phyloP scores from a whole-genome alignment of 92 coral and sea anemone genomes.

The Parazoanthus swiftii region DNA sequence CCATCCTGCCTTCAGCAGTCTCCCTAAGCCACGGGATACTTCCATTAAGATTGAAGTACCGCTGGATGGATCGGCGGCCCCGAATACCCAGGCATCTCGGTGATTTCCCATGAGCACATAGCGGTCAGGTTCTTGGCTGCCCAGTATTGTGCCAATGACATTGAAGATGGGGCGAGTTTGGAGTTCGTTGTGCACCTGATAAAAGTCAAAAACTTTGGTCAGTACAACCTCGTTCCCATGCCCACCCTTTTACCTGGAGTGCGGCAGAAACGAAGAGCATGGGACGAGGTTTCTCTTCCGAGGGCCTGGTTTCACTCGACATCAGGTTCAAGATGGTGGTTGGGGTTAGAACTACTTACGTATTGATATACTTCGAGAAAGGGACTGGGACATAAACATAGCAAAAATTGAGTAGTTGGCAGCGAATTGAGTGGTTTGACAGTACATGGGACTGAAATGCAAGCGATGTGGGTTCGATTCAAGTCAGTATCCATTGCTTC shows the following conservation, averaged over 20 bases:
- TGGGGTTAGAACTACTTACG: no score
- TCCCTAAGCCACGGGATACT: slow-evolving; percentile 91
- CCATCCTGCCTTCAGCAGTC: slow-evolving; percentile 79
- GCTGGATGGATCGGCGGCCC: slow-evolving; percentile 93
- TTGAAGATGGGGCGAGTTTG: slow-evolving; percentile 64
- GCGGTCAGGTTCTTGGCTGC: slow-evolving; percentile 93
- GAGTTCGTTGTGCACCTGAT: slow-evolving; percentile 38
- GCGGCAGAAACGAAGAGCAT: neutral
- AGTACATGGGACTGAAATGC: no score
- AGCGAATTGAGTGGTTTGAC: no score
- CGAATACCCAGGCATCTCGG: slow-evolving; percentile 97
- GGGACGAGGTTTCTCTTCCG: no score
- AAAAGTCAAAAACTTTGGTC: no score
- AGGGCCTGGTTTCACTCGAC: no score
- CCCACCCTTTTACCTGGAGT: neutral
- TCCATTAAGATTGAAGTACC: slow-evolving; percentile 93
- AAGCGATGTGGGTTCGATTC: no score
- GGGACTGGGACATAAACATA: no score
- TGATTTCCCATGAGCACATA: slow-evolving; percentile 95
- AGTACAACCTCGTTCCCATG: neutral
- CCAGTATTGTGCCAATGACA: slow-evolving; percentile 88
- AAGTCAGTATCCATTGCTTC: no score
- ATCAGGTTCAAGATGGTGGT: no score
- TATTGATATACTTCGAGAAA: no score
- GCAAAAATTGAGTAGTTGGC: no score